Evolutionary conservation across 1,140 invertebrate genomes (phyloP), one percentile per base, ranked within the genome.

Genomic region (Rhopalosiphum padi): DNA sequence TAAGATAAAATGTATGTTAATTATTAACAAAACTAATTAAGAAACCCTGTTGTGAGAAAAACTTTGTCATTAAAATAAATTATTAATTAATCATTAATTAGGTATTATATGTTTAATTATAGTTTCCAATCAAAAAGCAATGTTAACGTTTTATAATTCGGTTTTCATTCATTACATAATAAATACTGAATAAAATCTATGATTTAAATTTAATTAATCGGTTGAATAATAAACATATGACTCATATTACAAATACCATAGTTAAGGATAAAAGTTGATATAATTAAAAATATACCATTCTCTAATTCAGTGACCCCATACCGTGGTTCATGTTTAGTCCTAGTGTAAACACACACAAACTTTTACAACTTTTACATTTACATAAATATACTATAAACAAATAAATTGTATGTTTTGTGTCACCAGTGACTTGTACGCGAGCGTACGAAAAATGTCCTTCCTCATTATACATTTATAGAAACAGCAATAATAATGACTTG

Each of bases 341-440:
- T 82, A 82, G n/a, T 82, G 77, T 82, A 82, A 82, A 37, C 22
- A 37, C 3, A 37, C n/a, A 82, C 35, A n/a, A 37, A n/a, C 35
- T 82, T 82, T 82, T 37, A 82, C n/a, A 82, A 82, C 77, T 37
- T 82, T 82, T 82, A n/a, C 21, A 85, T 85, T 85, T 85, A 41
- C 82, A 85, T 85, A 85, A 41, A 85, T 41, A 85, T 85, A 85
- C 82, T 37, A 85, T 85, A 85, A 41, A 85, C 82, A 25, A 85
- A 85, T 85, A 85, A 37, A 85, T 85, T 85, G 21, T 85, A 85
- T 37, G 60, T 68, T 68, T 68, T 68, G 82, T 85, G 82, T 85
- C 82, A 85, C 37, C 82, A 41, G 37, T 41, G 37, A 85, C 82
- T 85, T 85, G 37, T 23, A 85, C 82, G 25, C 82, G 21, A 41